Conservation (phyloP, 1,140 invertebrate species). For the Drosophila burlai region DNA sequence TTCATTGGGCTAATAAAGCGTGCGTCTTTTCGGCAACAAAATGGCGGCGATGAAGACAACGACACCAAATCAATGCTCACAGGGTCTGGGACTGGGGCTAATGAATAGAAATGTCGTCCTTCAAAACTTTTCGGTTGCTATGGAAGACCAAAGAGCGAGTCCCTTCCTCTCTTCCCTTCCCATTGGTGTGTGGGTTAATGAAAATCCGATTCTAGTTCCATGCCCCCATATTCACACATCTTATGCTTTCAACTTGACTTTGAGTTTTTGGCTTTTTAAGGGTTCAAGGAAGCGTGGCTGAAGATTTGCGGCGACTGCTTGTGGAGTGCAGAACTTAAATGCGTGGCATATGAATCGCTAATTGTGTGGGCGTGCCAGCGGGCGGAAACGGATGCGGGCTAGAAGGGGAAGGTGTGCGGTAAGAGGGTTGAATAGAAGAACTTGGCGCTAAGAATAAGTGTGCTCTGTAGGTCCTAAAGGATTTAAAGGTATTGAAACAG, state of each 20-base stretch:
- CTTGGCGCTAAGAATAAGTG: neutral
- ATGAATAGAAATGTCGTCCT: conserved; percentile 80
- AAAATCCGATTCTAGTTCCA: conserved; percentile 66
- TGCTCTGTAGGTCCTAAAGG: neutral
- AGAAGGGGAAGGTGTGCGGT: neutral
- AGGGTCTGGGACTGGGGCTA: conserved; percentile 48
- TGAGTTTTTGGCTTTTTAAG: conserved; percentile 57
- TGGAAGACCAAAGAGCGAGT: conserved; percentile 30
- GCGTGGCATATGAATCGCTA: conserved; percentile 76
- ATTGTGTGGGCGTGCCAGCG: conserved; percentile 47
- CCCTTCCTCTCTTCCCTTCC: conserved; percentile 12
- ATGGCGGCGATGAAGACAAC: conserved; percentile 37
- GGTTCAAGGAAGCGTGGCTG: conserved; percentile 48
- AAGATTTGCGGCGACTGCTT: conserved; percentile 63
- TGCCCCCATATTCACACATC: conserved; percentile 25
- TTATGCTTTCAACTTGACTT: conserved; percentile 48
- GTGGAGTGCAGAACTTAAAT: conserved; percentile 69
- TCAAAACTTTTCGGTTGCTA: conserved; percentile 70
- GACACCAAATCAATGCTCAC: conserved; percentile 66
- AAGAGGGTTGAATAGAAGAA: conserved; percentile 15
- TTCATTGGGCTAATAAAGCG: conserved; percentile 76
- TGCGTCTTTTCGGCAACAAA: conserved; percentile 59
- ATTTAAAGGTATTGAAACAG: conserved; percentile 1
- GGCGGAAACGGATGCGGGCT: conserved; percentile 16
- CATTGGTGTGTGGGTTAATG: conserved; percentile 62